These are phyloP conservation scores for Carpatolechia fugitivella DNA, from an alignment of 2,888 invertebrate genomes.

Conservation along the genomic window DNA sequence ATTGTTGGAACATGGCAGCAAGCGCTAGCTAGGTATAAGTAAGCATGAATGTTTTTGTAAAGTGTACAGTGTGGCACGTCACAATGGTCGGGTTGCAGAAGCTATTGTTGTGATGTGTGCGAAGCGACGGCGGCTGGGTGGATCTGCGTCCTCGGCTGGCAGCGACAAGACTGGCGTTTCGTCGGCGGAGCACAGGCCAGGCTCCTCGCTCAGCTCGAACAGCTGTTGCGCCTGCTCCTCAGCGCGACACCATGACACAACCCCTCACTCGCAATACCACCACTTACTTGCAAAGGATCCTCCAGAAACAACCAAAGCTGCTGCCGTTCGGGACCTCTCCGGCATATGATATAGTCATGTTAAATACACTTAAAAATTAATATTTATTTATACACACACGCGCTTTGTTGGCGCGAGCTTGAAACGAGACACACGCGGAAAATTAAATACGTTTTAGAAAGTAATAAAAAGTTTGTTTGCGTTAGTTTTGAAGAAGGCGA, in stretches of 20 bases:
- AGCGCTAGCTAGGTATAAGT: constrained; percentile 20
- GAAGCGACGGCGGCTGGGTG: not conserved
- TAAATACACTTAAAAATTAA: constrained; percentile 55
- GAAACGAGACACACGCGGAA: constrained; percentile 70
- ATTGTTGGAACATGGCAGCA: constrained; percentile 34
- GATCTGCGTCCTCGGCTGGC: constrained; percentile 9
- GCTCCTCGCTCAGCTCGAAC: constrained; percentile 8
- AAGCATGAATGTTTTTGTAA: constrained; percentile 31
- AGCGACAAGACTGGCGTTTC: constrained; percentile 33
- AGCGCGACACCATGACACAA: constrained; percentile 1
- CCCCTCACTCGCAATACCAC: constrained; percentile 30
- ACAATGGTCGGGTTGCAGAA: constrained; percentile 41
- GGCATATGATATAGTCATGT: constrained; percentile 94
- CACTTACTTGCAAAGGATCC: constrained; percentile 92
- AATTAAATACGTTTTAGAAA: constrained; percentile 76
- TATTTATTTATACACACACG: constrained; percentile 74
- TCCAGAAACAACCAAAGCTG: constrained; percentile 96
- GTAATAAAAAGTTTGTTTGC: constrained; percentile 65
- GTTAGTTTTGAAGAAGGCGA: constrained; percentile 59
- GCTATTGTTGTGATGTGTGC: constrained; percentile 41
- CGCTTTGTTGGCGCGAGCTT: constrained; percentile 68
- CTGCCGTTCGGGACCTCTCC: constrained; percentile 95
- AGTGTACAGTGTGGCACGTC: constrained; percentile 38
- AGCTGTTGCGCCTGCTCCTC: constrained; percentile 21
- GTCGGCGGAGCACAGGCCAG: constrained; percentile 36